Evolutionary conservation across 2,113 vertebrate genomes (phyloP).

Genomic region (Aegypius monachus): DNA sequence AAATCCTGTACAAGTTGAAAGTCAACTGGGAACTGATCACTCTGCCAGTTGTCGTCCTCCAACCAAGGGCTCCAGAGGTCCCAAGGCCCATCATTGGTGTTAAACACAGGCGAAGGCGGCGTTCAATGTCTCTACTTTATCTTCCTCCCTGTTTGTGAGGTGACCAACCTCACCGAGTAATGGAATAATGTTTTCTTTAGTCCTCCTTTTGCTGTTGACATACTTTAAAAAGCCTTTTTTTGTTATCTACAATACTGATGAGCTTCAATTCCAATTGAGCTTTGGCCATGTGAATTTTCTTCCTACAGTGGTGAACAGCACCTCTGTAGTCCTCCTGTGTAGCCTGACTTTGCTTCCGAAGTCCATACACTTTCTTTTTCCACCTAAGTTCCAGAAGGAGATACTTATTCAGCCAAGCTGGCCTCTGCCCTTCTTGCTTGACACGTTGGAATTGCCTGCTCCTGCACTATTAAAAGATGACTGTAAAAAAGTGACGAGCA

Average conservation of each 20-base stretch:
- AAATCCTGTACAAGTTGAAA: background rate
- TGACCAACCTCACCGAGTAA: background rate
- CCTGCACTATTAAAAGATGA: background rate
- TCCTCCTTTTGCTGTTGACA: background rate
- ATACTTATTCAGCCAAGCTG: background rate
- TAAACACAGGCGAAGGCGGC: background rate
- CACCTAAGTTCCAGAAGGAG: background rate
- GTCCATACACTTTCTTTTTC: background rate
- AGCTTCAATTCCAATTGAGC: background rate
- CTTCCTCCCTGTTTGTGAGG: background rate
- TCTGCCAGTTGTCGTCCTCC: background rate
- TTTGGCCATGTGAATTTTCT: background rate
- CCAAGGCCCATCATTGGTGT: background rate
- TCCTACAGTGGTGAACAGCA: background rate
- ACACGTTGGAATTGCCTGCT: background rate
- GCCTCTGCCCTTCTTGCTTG: background rate
- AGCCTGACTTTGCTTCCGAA: background rate
- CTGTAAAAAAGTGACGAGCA: background rate
- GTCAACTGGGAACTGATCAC: background rate
- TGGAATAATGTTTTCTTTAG: background rate
- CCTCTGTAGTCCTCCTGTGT: background rate
- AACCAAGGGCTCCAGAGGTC: background rate
- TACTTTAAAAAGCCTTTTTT: background rate
- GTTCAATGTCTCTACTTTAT: background rate
- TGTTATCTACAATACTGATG: background rate